Percentiles rank a stretch among this genome's conserved stretches.
These are phyloP conservation scores for Anableps anableps DNA, from an alignment of 2,797 vertebrate species.

Conservation along the genomic window DNA sequence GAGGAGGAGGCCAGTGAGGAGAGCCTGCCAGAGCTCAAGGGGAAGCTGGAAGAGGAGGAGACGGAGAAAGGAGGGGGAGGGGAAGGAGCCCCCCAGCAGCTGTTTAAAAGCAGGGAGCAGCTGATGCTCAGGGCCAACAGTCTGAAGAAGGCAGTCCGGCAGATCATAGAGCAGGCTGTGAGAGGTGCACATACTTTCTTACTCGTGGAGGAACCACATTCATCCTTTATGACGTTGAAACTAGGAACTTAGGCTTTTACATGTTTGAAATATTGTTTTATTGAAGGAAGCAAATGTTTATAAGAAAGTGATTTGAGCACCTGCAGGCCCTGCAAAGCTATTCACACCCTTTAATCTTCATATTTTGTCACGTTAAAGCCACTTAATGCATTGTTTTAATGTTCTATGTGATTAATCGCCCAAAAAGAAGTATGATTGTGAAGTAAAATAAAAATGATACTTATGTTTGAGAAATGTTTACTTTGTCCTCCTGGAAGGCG, in stretches of 20 bases:
- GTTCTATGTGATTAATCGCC: not conserved
- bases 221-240: not conserved
- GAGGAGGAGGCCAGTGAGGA: constrained; percentile 91
- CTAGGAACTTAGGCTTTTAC: not conserved
- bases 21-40: constrained; percentile 89
- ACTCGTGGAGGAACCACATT: not conserved
- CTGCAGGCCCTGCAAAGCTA: not conserved
- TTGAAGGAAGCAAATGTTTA: not conserved
- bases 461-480: too few relatives aligned
- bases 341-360: too few relatives aligned
- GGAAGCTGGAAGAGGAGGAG: constrained; percentile 84
- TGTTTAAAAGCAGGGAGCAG: constrained; percentile 88
- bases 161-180: constrained; percentile 96
- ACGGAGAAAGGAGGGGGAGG: constrained; percentile 76
- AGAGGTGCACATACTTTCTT: constrained; percentile 81
- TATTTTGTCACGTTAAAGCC: too few relatives aligned
- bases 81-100: constrained; percentile 75
- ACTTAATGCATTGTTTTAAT: too few relatives aligned
- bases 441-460: too few relatives aligned
- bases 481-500: too few relatives aligned
- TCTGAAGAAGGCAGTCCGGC: constrained; percentile 95
- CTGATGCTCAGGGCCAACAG: constrained; percentile 96
- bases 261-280: not conserved
- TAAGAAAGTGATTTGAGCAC: not conserved
- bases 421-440: too few relatives aligned